A percentile compares a stretch with the other conserved stretches of the same genome.
Evolutionary conservation across 2,113 vertebrate genomes (phyloP).

Genomic region (Dissostichus mawsoni): DNA sequence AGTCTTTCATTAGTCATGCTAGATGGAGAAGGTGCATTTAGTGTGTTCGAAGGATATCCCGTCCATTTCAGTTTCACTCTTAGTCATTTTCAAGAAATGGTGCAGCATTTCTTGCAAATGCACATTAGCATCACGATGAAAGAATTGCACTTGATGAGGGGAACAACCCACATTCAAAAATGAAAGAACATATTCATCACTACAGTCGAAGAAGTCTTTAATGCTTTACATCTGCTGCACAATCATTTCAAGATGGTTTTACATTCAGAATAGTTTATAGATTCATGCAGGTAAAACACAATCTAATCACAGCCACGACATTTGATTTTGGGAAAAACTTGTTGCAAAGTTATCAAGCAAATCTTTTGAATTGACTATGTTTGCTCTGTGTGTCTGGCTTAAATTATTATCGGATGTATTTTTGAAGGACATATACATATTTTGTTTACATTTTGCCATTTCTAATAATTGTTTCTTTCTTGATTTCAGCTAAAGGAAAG

Average conservation of each 20-base stretch:
- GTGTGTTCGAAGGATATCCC: not conserved
- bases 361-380: not conserved
- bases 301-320: too few relatives aligned
- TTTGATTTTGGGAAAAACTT: too few relatives aligned
- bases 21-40: not conserved
- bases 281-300: not conserved
- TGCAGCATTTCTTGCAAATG: too few relatives aligned
- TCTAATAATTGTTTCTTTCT: not conserved
- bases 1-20: not conserved
- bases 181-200: not conserved
- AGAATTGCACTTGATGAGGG: too few relatives aligned
- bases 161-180: too few relatives aligned
- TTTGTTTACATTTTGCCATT: too few relatives aligned
- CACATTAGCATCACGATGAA: too few relatives aligned
- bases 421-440: too few relatives aligned
- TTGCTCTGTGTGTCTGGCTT: not conserved
- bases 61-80: not conserved
- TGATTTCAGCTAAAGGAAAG: slow-evolving; percentile 86
- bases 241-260: not conserved
- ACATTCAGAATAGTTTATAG: not conserved
- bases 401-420: too few relatives aligned
- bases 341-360: not conserved
- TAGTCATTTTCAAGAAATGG: not conserved
- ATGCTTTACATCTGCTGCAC: not conserved
- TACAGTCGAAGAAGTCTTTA: not conserved